Evolutionary conservation across 2,888 invertebrate genomes (phyloP), one percentile per base, ranked within the genome.

Genomic region (Tetanocera ferruginea): DNA sequence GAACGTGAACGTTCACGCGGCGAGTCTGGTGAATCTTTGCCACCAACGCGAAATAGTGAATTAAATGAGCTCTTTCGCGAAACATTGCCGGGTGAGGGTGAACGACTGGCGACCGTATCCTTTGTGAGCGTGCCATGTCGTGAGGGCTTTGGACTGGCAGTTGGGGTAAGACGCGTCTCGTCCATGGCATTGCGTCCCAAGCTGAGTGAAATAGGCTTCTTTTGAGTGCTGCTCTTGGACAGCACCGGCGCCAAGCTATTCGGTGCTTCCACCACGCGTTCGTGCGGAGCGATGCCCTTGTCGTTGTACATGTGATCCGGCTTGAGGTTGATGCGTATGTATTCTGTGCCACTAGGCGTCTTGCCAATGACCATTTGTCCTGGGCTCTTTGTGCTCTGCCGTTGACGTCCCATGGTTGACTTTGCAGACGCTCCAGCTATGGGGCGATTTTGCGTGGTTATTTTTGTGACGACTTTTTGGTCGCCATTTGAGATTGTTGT

Each of bases 51-150:
- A 49, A 96, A 96, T 62, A 96, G 89, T 4, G 95, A 95, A 78
- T 95, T 94, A 86, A 96, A 95, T 49, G 95, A 96, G 83, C 94
- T 95, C 88, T 95, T 95, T 55, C 96, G 91, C 0, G 92, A 91
- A 0, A 90, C 90, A 0, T 92, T 92, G 0, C 92, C 91, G 0
- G 95, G 95, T 1, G 96, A 95, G 0, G 95, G 95, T 0, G 93
- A 92, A 37, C 92, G 89, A 80, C 90, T 90, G n/a, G 84, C 82
- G 37, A 17, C 17, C 11, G 14, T 19, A 64, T 88, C 87, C 64
- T 86, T 85, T 0, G 83, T 73, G 17, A 84, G 70, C 19, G 83
- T 67, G 1, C 83, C 81, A 74, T 90, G 89, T 60, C 90, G 86
- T 11, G 87, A 85, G 0, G 90, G 88, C 81, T 91, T 91, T 1